These are phyloP conservation scores for Tricholauxania praeusta DNA, from an alignment of 2,888 invertebrate genomes.

Conservation along the genomic window DNA sequence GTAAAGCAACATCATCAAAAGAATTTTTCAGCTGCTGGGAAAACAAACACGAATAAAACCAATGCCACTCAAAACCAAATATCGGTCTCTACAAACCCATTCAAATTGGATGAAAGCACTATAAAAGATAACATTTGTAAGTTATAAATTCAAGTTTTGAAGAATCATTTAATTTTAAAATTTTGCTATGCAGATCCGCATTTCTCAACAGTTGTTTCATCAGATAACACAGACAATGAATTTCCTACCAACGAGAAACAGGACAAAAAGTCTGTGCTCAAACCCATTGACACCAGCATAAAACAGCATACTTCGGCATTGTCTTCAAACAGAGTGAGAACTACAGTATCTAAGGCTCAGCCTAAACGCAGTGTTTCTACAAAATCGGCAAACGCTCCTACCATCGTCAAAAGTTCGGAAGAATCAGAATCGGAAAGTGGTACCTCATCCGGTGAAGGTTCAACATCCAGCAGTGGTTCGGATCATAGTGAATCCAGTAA, in stretches of 20 bases:
- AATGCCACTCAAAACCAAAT: constrained; percentile 39
- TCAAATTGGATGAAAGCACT: constrained; percentile 19
- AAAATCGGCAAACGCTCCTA: constrained; percentile 38
- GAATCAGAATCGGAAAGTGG: constrained; percentile 45
- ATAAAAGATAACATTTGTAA: constrained; percentile 36
- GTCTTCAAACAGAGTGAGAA: constrained; percentile 31
- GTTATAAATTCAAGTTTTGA: not conserved
- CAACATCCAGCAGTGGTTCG: constrained; percentile 64
- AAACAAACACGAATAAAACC: constrained; percentile 41
- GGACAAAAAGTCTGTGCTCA: constrained; percentile 36
- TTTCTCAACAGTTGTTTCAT: constrained; percentile 84
- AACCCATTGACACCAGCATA: not conserved
- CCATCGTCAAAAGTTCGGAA: constrained; percentile 37
- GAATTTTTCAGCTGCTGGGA: constrained; percentile 54
- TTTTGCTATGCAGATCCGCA: constrained; percentile 73
- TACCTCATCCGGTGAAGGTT: constrained; percentile 55
- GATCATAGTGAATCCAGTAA: constrained; percentile 49
- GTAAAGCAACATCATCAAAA: constrained; percentile 56
- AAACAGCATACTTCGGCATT: constrained; percentile 4
- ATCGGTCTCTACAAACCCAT: constrained; percentile 15
- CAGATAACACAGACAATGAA: constrained; percentile 72
- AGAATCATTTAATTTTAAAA: constrained; percentile 69
- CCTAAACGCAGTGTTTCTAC: constrained; percentile 50
- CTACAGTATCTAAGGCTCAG: constrained; percentile 56
- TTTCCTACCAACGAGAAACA: constrained; percentile 58